A percentile compares a stretch with the other conserved stretches of the same genome.
Evolutionary conservation across 2,797 vertebrate genomes (phyloP).

Genomic region (Australoheros facetus): DNA sequence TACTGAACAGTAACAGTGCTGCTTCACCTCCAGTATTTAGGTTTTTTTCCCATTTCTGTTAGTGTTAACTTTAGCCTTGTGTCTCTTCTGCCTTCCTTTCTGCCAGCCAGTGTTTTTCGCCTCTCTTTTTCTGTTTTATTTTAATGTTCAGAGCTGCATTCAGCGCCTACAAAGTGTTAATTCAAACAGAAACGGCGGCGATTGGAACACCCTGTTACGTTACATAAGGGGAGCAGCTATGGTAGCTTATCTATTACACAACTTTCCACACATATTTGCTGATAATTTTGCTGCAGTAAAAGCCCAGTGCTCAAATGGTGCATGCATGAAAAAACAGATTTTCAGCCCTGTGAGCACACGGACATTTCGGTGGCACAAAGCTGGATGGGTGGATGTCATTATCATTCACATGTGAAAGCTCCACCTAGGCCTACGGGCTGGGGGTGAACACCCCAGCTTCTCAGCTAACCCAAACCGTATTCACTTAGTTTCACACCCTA

Average conservation of each 20-base stretch:
- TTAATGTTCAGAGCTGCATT: background rate
- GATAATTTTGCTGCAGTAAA: background rate
- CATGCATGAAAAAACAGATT: background rate
- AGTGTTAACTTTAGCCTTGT: background rate
- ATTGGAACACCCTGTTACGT: background rate
- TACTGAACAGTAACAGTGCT: background rate
- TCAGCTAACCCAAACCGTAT: background rate
- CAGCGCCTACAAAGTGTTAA: background rate
- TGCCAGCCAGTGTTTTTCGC: background rate
- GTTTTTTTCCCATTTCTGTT: background rate
- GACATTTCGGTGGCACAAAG: background rate
- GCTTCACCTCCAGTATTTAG: background rate
- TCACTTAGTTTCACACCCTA: background rate
- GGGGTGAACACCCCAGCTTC: background rate
- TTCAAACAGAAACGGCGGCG: background rate
- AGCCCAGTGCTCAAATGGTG: background rate
- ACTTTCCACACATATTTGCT: background rate
- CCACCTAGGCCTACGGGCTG: background rate
- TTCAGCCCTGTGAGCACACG: background rate
- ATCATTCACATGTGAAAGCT: background rate
- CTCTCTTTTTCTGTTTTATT: background rate
- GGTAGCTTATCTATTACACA: constrained; percentile 5
- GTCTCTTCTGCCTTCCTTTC: background rate
- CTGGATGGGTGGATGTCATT: background rate
- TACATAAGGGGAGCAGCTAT: background rate